Evolutionary conservation across 2,113 vertebrate species (phyloP).

Genomic region (Otolemur garnettii): DNA sequence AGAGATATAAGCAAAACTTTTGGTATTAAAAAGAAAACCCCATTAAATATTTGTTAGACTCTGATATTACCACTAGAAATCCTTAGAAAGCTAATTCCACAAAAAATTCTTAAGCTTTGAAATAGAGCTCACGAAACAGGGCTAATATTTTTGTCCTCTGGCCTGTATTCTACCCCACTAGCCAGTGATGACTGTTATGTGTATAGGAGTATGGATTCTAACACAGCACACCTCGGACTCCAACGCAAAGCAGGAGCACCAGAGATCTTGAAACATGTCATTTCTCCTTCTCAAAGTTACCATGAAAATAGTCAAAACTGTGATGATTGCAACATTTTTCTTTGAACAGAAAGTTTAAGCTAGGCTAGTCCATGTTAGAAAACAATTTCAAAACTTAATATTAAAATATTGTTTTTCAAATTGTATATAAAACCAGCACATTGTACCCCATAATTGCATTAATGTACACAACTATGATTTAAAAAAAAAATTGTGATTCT

Average conservation of each 20-base stretch:
- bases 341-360: neutral
- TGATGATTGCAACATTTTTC: neutral
- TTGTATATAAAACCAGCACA: no score
- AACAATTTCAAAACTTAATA: neutral
- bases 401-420: neutral
- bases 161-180: neutral
- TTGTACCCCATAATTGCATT: no score
- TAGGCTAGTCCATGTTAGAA: neutral
- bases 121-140: neutral
- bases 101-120: neutral
- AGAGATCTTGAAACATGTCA: neutral
- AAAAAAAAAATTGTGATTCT: neutral
- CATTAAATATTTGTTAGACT: neutral
- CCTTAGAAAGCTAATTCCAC: neutral
- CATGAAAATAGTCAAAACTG: neutral
- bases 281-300: neutral
- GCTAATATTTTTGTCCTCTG: neutral
- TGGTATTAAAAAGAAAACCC: neutral
- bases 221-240: neutral
- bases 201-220: neutral
- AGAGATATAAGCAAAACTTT: neutral
- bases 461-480: no score
- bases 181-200: neutral
- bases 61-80: conserved; percentile 27
- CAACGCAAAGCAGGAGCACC: neutral